A percentile compares a stretch with the other conserved stretches of the same genome.
Evolutionary conservation across 2,888 invertebrate species (phyloP).

Genomic region (Xanthostigma xanthostigma): DNA sequence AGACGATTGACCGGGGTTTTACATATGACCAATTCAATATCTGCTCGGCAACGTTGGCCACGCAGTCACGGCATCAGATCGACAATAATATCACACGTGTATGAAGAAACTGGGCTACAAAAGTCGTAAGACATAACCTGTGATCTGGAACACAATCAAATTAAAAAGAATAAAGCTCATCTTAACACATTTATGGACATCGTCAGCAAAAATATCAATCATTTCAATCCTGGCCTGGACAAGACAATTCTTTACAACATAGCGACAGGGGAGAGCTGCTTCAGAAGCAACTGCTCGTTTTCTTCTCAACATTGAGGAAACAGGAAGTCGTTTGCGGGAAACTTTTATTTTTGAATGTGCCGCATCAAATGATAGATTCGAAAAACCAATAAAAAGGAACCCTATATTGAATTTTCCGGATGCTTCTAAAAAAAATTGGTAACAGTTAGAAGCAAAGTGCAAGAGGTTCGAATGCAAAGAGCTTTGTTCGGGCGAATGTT

Average conservation of each 20-base stretch:
- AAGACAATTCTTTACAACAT: slow-evolving; percentile 9
- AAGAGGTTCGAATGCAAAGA: slow-evolving; percentile 10
- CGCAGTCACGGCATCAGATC: slow-evolving; percentile 12
- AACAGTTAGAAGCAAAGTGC: slow-evolving; percentile 4
- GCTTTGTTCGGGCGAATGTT: slow-evolving; percentile 11
- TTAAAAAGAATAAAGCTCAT: slow-evolving; percentile 4
- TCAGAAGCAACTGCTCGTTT: too few relatives aligned
- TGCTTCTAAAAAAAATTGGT: slow-evolving; percentile 4
- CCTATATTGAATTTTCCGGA: background rate
- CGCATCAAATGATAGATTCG: background rate
- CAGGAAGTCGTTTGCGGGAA: background rate
- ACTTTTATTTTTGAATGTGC: background rate
- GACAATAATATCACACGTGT: slow-evolving; percentile 12
- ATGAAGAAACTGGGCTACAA: slow-evolving; percentile 9
- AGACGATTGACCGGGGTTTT: slow-evolving; percentile 13
- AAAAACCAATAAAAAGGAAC: background rate
- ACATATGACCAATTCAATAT: slow-evolving; percentile 15
- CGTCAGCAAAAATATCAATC: slow-evolving; percentile 8
- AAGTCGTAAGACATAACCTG: slow-evolving; percentile 12
- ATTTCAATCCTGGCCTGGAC: slow-evolving; percentile 7
- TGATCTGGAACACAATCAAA: slow-evolving; percentile 10
- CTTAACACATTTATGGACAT: slow-evolving; percentile 4
- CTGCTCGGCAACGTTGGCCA: slow-evolving; percentile 19
- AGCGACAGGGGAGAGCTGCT: slow-evolving; percentile 11
- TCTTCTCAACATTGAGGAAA: slow-evolving; percentile 9